Conservation (phyloP, 1,140 invertebrate genomes). For the Drosophila setifemur region DNA sequence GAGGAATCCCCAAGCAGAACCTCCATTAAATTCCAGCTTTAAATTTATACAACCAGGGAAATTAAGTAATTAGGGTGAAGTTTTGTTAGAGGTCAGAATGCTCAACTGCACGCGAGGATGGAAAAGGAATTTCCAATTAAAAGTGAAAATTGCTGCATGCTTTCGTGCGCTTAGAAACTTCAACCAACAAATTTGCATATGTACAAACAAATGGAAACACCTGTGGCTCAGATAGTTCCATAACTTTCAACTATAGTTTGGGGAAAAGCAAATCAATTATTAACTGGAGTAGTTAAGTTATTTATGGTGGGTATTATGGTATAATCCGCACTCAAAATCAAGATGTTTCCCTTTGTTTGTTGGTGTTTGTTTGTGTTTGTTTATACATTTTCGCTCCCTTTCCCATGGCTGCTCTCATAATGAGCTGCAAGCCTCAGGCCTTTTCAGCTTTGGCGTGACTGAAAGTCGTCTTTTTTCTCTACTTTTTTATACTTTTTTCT, state of each 20-base stretch:
- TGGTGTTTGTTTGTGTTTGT: background rate
- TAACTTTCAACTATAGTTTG: too few species aligned
- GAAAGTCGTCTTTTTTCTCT: slow-evolving; percentile 30
- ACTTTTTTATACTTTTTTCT: background rate
- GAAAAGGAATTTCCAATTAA: slow-evolving; percentile 27
- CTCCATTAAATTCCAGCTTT: background rate
- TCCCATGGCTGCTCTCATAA: slow-evolving; percentile 38
- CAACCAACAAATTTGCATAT: background rate
- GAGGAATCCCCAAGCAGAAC: background rate
- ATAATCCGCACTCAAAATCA: too few species aligned
- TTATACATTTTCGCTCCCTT: slow-evolving; percentile 19
- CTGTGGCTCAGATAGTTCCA: background rate
- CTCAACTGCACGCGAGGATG: slow-evolving; percentile 18
- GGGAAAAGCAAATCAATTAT: too few species aligned
- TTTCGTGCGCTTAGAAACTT: slow-evolving; percentile 7
- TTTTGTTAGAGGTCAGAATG: slow-evolving; percentile 1
- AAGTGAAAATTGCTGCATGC: slow-evolving; percentile 17
- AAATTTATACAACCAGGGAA: background rate
- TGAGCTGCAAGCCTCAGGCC: slow-evolving; percentile 38
- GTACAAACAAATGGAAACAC: background rate
- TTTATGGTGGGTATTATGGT: too few species aligned
- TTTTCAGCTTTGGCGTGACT: slow-evolving; percentile 37
- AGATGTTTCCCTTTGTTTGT: too few species aligned
- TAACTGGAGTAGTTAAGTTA: too few species aligned
- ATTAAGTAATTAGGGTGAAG: slow-evolving; percentile 9